phyloP scores from a whole-genome alignment of 2,888 invertebrate species.

The Agrochola macilenta region DNA sequence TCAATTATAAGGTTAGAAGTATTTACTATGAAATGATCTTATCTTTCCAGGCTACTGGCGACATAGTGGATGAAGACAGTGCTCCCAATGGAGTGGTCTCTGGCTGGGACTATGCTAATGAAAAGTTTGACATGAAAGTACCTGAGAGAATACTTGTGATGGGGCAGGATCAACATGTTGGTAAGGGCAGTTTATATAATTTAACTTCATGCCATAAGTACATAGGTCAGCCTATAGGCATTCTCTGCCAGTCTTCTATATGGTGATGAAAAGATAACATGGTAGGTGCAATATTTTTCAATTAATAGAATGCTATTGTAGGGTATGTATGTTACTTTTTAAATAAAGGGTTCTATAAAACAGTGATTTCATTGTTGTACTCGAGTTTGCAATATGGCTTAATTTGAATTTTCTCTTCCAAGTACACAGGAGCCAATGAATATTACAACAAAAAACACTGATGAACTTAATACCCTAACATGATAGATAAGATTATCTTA shows the following conservation, averaged over 20 bases:
- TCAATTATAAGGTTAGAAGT: background rate
- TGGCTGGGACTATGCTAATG: conserved; percentile 92
- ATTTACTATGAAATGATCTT: background rate
- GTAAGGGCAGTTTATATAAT: conserved; percentile 71
- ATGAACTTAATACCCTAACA: background rate
- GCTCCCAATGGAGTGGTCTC: conserved; percentile 91
- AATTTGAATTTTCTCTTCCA: background rate
- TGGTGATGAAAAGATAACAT: background rate
- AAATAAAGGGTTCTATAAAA: background rate
- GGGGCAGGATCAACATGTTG: conserved; percentile 93
- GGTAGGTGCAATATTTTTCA: background rate
- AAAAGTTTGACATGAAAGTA: conserved; percentile 97
- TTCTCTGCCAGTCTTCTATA: background rate
- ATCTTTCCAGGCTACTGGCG: conserved; percentile 91
- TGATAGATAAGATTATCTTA: conserved; percentile 27
- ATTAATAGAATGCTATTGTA: background rate
- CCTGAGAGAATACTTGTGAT: conserved; percentile 97
- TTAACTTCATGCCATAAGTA: background rate
- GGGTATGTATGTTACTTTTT: conserved; percentile 4
- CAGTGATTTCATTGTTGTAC: background rate
- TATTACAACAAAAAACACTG: background rate
- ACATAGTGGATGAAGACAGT: conserved; percentile 92
- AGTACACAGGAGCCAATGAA: background rate
- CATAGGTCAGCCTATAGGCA: background rate
- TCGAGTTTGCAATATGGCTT: background rate